Conservation (phyloP, 1,140 invertebrate species). For the Penaeus japonicus region DNA sequence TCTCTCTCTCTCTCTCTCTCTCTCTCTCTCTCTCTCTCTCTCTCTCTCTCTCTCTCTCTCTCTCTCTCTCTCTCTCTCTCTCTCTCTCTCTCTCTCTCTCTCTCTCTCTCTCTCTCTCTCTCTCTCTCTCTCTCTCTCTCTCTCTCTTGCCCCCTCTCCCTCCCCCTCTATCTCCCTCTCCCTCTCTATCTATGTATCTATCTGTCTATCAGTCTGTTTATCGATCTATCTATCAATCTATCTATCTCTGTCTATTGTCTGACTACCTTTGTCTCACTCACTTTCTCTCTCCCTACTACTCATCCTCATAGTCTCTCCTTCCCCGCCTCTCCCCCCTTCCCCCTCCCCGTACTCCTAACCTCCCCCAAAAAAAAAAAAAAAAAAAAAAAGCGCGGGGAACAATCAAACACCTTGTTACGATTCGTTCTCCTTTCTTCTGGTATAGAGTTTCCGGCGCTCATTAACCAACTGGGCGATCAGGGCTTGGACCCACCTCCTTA, state of each 20-base stretch:
- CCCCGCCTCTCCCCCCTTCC: neutral
- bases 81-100: neutral
- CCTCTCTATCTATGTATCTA: too few relatives aligned
- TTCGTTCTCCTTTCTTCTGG: neutral
- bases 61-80: constrained; percentile 10
- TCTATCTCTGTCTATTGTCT: too few relatives aligned
- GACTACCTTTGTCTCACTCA: neutral
- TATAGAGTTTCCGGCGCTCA: neutral
- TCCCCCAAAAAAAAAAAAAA: neutral
- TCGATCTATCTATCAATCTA: neutral
- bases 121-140: too few relatives aligned
- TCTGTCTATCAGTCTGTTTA: neutral
- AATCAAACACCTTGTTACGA: neutral
- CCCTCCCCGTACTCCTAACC: neutral
- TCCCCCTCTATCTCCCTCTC: too few relatives aligned
- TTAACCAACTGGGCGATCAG: neutral
- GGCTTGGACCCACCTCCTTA: constrained; percentile 7
- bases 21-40: too few relatives aligned
- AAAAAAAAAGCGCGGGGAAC: neutral
- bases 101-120: neutral
- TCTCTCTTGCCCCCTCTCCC: too few relatives aligned
- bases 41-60: neutral
- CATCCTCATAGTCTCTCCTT: neutral
- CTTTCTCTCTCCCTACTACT: constrained; percentile 16
- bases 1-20: constrained; percentile 1